Conservation (phyloP, 2,888 invertebrate species). For the Sisyra terminalis region DNA sequence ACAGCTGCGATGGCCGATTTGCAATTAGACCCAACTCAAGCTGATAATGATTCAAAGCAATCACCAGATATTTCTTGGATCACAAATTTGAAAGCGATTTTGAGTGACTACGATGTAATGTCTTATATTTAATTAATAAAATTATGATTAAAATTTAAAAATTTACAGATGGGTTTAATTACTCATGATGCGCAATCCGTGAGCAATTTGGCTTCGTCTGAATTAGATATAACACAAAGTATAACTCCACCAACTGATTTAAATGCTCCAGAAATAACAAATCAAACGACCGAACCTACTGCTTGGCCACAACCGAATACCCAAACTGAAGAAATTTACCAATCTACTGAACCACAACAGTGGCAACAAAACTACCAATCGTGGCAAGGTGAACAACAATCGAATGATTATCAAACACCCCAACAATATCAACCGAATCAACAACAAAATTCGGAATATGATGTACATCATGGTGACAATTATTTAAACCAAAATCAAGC, state of each 20-base stretch:
- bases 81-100: constrained; percentile 28
- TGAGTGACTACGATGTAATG: constrained; percentile 28
- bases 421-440: constrained; percentile 4
- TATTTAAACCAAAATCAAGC: constrained; percentile 4
- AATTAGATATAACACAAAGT: constrained; percentile 10
- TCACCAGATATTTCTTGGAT: constrained; percentile 40
- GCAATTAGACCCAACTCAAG: constrained; percentile 19
- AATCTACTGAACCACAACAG: constrained; percentile 17
- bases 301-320: constrained; percentile 16
- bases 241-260: constrained; percentile 6
- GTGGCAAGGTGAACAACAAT: constrained; percentile 4
- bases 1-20: constrained; percentile 20
- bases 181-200: constrained; percentile 14
- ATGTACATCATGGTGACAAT: constrained; percentile 4
- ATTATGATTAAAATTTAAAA: not conserved
- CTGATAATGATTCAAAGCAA: constrained; percentile 17
- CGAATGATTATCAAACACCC: not conserved
- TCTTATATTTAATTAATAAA: not conserved
- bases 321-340: constrained; percentile 17
- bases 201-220: constrained; percentile 12
- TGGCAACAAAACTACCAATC: constrained; percentile 12
- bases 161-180: constrained; percentile 16
- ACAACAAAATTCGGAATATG: constrained; percentile 2
- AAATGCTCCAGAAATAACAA: constrained; percentile 9
- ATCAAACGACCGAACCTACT: constrained; percentile 16